A percentile compares a stretch with the other conserved stretches of the same genome.
These are phyloP conservation scores for Andrena dorsata DNA, from an alignment of 2,888 invertebrate genomes.

Conservation along the genomic window DNA sequence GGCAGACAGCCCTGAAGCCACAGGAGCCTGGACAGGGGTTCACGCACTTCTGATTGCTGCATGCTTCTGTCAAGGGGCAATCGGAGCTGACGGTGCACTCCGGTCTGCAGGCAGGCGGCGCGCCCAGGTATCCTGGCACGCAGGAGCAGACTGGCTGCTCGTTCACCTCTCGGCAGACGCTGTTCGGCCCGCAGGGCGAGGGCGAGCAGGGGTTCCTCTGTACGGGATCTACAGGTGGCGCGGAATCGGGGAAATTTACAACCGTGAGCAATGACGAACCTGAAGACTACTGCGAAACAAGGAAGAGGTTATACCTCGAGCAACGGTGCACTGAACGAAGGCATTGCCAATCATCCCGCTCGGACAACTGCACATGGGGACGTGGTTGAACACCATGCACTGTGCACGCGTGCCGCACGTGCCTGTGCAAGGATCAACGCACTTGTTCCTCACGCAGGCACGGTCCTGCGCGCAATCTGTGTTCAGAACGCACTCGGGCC, in stretches of 20 bases:
- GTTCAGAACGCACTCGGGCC: conserved; percentile 84
- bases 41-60: conserved; percentile 91
- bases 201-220: conserved; percentile 89
- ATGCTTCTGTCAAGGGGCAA: conserved; percentile 91
- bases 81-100: conserved; percentile 95
- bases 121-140: conserved; percentile 89
- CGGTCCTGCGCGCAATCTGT: conserved; percentile 83
- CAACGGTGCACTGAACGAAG: conserved; percentile 85
- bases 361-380: conserved; percentile 87
- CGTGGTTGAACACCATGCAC: conserved; percentile 84
- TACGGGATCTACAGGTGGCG: conserved; percentile 28
- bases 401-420: conserved; percentile 86
- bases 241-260: neutral
- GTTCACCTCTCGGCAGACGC: conserved; percentile 88
- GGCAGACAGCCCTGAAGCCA: conserved; percentile 91
- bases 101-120: conserved; percentile 90
- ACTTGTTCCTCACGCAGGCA: conserved; percentile 85
- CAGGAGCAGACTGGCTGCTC: conserved; percentile 91
- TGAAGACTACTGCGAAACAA: neutral
- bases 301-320: conserved; percentile 38
- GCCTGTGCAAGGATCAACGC: conserved; percentile 85
- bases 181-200: conserved; percentile 92
- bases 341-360: conserved; percentile 91
- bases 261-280: neutral
- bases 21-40: conserved; percentile 93